Conservation (phyloP, 2,888 invertebrate genomes). For the Anticlea derivata region DNA sequence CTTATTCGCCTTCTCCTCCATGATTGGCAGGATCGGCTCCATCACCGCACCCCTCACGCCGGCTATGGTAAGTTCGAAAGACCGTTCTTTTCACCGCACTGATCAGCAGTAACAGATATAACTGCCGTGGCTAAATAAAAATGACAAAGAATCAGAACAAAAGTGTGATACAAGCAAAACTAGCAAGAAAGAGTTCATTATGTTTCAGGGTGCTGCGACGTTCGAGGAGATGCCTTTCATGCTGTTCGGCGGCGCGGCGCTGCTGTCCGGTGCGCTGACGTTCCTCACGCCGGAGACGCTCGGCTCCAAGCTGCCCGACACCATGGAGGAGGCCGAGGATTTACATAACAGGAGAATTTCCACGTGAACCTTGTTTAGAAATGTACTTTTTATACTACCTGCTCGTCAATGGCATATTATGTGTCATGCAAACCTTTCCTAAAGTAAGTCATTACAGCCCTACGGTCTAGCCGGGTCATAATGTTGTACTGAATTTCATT, state of each 20-base stretch:
- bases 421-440: too few relatives aligned
- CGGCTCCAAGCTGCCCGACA: conserved; percentile 75
- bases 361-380: not conserved
- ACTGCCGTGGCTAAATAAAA: too few relatives aligned
- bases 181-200: too few relatives aligned
- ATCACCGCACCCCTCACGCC: conserved; percentile 87
- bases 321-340: conserved; percentile 71
- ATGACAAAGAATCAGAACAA: too few relatives aligned
- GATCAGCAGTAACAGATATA: too few relatives aligned
- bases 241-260: conserved; percentile 77
- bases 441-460: too few relatives aligned
- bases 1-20: conserved; percentile 85
- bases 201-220: conserved; percentile 51
- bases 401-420: not conserved
- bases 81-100: too few relatives aligned
- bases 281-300: conserved; percentile 84
- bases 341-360: conserved; percentile 33
- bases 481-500: too few relatives aligned
- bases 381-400: too few relatives aligned
- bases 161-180: too few relatives aligned
- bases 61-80: conserved; percentile 72
- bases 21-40: conserved; percentile 87
- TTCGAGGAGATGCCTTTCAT: conserved; percentile 76
- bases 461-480: too few relatives aligned
- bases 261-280: conserved; percentile 75